phyloP scores from a whole-genome alignment of 2,113 vertebrate genomes.

The Litocranius walleri region DNA sequence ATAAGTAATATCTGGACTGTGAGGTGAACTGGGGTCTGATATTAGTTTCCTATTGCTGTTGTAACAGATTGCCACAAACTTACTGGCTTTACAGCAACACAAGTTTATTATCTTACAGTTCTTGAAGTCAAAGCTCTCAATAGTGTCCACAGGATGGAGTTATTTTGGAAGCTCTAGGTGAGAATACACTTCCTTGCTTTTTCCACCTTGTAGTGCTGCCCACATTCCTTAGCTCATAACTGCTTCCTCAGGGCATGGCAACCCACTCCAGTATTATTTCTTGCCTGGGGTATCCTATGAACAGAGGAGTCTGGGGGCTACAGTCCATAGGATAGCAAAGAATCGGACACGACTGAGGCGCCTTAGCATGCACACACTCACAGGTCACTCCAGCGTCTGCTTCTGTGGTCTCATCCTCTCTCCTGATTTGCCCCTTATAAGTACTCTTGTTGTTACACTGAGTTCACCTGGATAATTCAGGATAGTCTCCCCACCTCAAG shows the following conservation, averaged over 20 bases:
- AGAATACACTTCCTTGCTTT: background rate
- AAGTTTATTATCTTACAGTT: background rate
- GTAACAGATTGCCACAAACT: background rate
- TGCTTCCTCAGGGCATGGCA: background rate
- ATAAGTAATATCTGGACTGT: background rate
- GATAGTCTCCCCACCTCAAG: background rate
- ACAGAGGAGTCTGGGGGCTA: background rate
- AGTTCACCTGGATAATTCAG: background rate
- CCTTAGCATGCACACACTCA: background rate
- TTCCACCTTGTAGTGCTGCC: background rate
- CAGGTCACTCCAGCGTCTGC: background rate
- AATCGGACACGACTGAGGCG: background rate
- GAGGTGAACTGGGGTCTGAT: rapidly evolving
- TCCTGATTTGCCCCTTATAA: background rate
- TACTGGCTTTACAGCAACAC: background rate
- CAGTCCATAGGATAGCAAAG: background rate
- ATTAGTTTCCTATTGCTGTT: background rate
- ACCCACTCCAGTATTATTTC: background rate
- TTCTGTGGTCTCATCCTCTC: background rate
- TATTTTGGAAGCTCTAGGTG: background rate
- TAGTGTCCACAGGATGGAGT: background rate
- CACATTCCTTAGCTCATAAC: background rate
- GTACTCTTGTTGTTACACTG: background rate
- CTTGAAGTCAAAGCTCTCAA: background rate
- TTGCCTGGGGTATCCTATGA: background rate